Base-by-base conservation (phyloP, 2,113 vertebrate species). In the Muscicapa adusta region DNA sequence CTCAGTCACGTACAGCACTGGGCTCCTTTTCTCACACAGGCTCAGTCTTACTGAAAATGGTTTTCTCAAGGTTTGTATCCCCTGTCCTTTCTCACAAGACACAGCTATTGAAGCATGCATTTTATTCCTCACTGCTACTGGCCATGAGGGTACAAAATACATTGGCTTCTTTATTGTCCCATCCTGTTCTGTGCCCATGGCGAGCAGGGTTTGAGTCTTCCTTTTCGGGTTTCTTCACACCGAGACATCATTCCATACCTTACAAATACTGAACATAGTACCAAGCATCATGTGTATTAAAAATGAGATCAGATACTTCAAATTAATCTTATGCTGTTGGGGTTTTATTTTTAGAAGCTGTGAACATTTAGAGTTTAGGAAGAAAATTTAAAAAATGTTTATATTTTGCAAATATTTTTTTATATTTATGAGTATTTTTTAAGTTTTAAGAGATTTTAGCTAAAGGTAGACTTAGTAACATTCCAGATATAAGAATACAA, bases 381-480 rank as follows among this genome's bases (percentile, higher is more conserved):
- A 91, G 78, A 96, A 95, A 93, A 94, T 65, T 25, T 89, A 65
- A 89, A 68, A 72, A 83, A 85, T 70, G 26, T 93, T 96, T 97
- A 78, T 97, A 97, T 96, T 97, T 97, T 98, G 83, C 78, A 76
- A 54, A 96, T 80, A 62, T 50, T 96, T 97, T 97, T 95, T 94
- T 91, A 92, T 93, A 96, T 96, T 96, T 96, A 89, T 91, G 78
- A 70, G 38, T 74, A 88, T 96, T 94, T 96, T 94, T 97, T 98
- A 96, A 88, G 94, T 98, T 98, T 75, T 40, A 79, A 91, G 71
- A 70, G 33, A 65, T 66, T 93, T 96, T 95, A 91, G 62, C 85
- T 93, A 87, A 56, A 57, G 51, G 26, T 95, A 88, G 91, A 70
- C 62, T 85, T 96, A 87, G 53, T 85, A 85, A 92, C 68, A 89